Conservation (phyloP, 1,140 invertebrate genomes). For the Neuroterus valhalla region DNA sequence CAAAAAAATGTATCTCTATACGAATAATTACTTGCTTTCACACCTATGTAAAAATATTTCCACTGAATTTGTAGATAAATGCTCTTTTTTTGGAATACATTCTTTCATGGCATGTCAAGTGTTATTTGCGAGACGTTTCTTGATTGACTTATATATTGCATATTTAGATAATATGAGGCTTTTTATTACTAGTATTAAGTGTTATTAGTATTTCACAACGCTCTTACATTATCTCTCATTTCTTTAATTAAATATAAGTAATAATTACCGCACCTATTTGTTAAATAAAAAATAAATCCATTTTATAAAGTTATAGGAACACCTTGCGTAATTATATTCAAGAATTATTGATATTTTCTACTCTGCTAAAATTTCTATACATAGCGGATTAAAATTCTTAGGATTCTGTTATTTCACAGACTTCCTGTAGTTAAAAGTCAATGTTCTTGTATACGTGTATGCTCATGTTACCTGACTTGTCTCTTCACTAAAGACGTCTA, state of each 20-base stretch:
- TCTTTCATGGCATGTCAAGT: background rate
- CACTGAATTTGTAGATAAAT: no score
- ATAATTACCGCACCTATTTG: background rate
- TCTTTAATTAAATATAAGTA: background rate
- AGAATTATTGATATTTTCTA: no score
- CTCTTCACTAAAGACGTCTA: slow-evolving; percentile 2
- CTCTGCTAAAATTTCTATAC: background rate
- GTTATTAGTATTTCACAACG: slow-evolving; percentile 5
- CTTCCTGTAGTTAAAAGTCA: slow-evolving; percentile 32
- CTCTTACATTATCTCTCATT: background rate
- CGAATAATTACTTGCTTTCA: no score
- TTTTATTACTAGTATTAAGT: background rate
- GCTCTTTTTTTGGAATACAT: background rate
- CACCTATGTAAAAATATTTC: no score
- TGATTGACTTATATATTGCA: background rate
- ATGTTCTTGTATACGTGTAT: background rate
- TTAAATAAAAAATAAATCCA: no score
- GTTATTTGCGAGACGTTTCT: background rate
- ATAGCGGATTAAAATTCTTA: slow-evolving; percentile 10
- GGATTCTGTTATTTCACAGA: background rate
- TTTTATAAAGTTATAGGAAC: no score
- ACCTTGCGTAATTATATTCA: no score
- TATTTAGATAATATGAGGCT: background rate
- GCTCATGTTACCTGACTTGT: no score
- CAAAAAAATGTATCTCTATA: no score